Base-by-base conservation (phyloP, 92 coral and sea anemone species). In the Porites evermanni region DNA sequence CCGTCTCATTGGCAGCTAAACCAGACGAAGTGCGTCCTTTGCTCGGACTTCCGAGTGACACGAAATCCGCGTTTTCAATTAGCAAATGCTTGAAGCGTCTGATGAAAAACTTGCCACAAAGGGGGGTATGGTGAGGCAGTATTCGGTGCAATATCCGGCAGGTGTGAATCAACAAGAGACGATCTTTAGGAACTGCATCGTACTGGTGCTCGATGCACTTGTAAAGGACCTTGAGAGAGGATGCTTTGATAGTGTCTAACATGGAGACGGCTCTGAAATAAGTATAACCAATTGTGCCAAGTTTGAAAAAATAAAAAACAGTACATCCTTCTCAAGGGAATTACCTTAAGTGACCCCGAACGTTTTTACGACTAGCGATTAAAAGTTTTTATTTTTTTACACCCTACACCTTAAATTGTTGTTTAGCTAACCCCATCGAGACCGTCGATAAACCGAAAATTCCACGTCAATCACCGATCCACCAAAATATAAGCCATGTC, bases 31-130 rank as follows among this genome's bases (percentile, higher is more conserved):
- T 79, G 19, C 95, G 94, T 26, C 79, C 83, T 64, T 86, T 92
- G 4, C 61, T 14, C 23, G 98, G 92, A 83, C 98, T 88, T 38
- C 97, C 98, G 64, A 93, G 92, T 51, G 98, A 94, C 64, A 94
- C 98, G 81, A 95, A 93, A 75, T 95, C 98, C 51, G 99, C 98
- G 85, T 97, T 97, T 69, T 97, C 99, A 53, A 97, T 95, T 60
- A 97, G 88, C 71, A 97, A 89, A 84, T 97, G 99, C 66, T 95
- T 97, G 84, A 97, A 97, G 13, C 99, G 94, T 67, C 98, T 88
- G 83, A 97, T 94, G 61, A 97, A 97, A 91, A 97, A 95, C 85
- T 93, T 93, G 14, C 99, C 99, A 86, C 98, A 93, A 24, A 97
- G 92, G 67, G 99, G 99, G 19, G 98, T 97, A 78, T 92, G 92